Evolutionary conservation across 2,888 invertebrate species (phyloP), one percentile per base, ranked within the genome.

Genomic region (Muschampia staudingeri): DNA sequence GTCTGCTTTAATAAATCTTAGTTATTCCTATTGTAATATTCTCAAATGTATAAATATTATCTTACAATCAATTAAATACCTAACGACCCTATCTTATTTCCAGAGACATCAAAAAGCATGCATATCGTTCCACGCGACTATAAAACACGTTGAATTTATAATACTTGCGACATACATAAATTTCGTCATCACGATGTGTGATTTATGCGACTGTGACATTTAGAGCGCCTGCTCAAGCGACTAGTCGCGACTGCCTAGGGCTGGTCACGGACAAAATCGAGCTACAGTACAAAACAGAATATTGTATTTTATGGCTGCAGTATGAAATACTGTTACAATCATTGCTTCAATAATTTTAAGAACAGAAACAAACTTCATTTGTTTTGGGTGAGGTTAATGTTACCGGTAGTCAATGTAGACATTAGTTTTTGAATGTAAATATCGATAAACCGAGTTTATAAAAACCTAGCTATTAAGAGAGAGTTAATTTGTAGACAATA

Each of bases 141-240:
- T 86, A 84, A 85, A 86, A 76, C 82, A 83, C 69, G 81, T 70
- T 80, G 44, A 83, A 85, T 86, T 85, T 84, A 87, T 84, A 84
- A 78, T 80, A 76, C 77, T 75, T 70, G 84, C 73, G 83, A 76
- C 79, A 76, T 30, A 69, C 85, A 84, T 83, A 84, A 85, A 83
- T 86, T 81, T 71, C 73, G 78, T 76, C 82, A 82, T 84, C 84
- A 80, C 82, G 56, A 80, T 77, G 75, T 65, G 76, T 83, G 87
- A 87, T 87, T 87, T 86, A 87, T 79, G 76, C n/a, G 72, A 16
- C 14, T 69, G 80, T 80, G 84, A 83, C 85, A 85, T 85, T 86
- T 81, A 84, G 79, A 79, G 81, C 78, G 78, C 78, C 78, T 56
- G 70, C 78, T 40, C 40, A 16, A 40, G 37, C 65, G 72, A 61